A percentile compares a stretch with the other conserved stretches of the same genome.
These are phyloP conservation scores for Ormyrus labotus DNA, from an alignment of 2,888 invertebrate species.

Conservation along the genomic window DNA sequence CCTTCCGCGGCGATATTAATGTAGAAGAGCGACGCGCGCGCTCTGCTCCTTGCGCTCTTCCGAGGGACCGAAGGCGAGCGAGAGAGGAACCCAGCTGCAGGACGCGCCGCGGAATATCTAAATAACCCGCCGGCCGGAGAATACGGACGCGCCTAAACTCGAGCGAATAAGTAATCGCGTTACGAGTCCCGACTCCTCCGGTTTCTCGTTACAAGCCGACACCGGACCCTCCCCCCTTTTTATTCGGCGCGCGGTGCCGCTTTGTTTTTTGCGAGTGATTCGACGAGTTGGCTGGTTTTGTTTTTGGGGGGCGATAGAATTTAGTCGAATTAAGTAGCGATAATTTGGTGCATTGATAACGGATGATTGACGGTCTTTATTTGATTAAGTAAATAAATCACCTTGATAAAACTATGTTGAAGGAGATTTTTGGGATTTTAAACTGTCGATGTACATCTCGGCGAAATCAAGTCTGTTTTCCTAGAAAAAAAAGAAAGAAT, in stretches of 20 bases:
- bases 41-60: too few species aligned
- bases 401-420: not conserved
- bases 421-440: slow-evolving; percentile 19
- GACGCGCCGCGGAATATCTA: slow-evolving; percentile 72
- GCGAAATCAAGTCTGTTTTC: slow-evolving; percentile 60
- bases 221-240: not conserved
- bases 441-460: slow-evolving; percentile 61
- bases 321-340: too few species aligned
- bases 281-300: too few species aligned
- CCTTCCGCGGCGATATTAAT: slow-evolving; percentile 52
- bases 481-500: slow-evolving; percentile 43
- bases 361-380: too few species aligned
- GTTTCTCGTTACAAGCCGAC: not conserved
- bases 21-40: slow-evolving; percentile 13
- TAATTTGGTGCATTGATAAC: too few species aligned
- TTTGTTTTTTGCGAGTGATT: too few species aligned
- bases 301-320: too few species aligned
- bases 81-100: slow-evolving; percentile 62
- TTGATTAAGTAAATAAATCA: too few species aligned
- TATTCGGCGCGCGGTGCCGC: not conserved
- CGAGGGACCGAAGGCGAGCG: not conserved
- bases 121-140: slow-evolving; percentile 67
- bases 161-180: slow-evolving; percentile 69
- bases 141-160: slow-evolving; percentile 59
- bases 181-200: slow-evolving; percentile 24